Base-by-base conservation (phyloP, 2,797 vertebrate species). In the Parambassis ranga region DNA sequence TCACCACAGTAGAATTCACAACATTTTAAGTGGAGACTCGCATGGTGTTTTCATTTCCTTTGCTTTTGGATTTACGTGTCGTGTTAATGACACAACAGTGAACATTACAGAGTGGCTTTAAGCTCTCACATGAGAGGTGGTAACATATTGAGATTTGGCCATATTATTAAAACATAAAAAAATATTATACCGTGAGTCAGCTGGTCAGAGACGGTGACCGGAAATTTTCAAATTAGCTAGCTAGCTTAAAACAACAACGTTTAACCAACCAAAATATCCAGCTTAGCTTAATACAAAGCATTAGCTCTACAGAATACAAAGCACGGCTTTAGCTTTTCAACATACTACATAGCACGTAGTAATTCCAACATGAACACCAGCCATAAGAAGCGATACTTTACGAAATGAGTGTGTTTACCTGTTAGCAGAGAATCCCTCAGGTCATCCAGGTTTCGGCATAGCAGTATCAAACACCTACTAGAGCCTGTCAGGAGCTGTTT, bases 371-470 rank as follows among this genome's bases (percentile, higher is more conserved):
- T 4, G 13, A 20, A 3, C n/a, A 20, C 2, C 14, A 5, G 14
- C 1, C 1, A 18, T 11, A 6, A 9, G 4, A 7, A 5, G 20
- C 4, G 8, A 2, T 10, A 2, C 2, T 10, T 6, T 3, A 23
- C 2, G 9, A 13, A 2, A 3, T 5, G 5, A 1, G 1, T 2
- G 30, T 33, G 7, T 53, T 60, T 39, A 85, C 81, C 78, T 60
- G 59, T 35, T 42, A 10, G 33, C 26, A 44, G 31, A 3, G 49
- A 49, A 32, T 65, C 44, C 38, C 58, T 48, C 64, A 0, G 58
- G 7, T 87, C 71, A 75, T 46, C 60, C 62, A 28, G 76, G 59
- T 9, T 41, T 58, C 30, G 9, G 62, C 75, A 79, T 80, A 63
- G 51, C 77, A 44, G 18, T 2, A 30, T 39, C 18, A 8, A 24